These are phyloP conservation scores for Ptyas mucosa DNA, from an alignment of 2,113 vertebrate genomes.

Conservation along the genomic window DNA sequence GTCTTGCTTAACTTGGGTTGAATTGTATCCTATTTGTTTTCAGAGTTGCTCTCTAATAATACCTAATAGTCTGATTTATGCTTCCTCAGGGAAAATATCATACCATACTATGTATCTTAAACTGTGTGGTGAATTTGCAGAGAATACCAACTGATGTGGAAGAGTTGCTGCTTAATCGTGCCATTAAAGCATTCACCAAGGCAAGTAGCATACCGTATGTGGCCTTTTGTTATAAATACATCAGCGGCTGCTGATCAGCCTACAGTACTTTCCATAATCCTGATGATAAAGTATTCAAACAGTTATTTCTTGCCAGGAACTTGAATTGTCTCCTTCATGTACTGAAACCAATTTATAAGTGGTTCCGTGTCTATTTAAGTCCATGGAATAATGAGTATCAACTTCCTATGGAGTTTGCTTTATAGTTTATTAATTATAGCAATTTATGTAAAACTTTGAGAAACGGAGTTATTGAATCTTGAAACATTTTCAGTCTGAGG, in stretches of 20 bases:
- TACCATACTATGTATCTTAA: slow-evolving; percentile 86
- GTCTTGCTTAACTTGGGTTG: not conserved
- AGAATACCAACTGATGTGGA: slow-evolving; percentile 79
- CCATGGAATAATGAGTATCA: not conserved
- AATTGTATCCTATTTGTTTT: not conserved
- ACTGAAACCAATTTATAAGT: not conserved
- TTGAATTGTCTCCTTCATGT: not conserved
- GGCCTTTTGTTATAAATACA: slow-evolving; percentile 4
- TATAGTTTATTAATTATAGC: not conserved
- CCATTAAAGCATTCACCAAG: slow-evolving; percentile 88
- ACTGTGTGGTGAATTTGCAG: slow-evolving; percentile 82
- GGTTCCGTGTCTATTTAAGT: not conserved
- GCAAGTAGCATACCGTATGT: slow-evolving; percentile 66
- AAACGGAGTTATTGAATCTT: not conserved
- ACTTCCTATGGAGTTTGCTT: not conserved
- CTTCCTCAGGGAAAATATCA: slow-evolving; percentile 80
- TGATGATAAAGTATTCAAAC: not conserved
- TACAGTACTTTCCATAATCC: not conserved
- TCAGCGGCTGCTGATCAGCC: not conserved
- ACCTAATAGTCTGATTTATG: slow-evolving; percentile 39
- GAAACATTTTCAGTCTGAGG: not conserved
- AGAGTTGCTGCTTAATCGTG: slow-evolving; percentile 76
- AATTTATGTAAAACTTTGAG: not conserved
- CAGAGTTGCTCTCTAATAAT: not conserved
- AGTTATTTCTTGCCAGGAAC: not conserved